Percentiles rank a stretch among this genome's conserved stretches.
Conservation (phyloP, 2,888 invertebrate genomes). For the Pherbina coryleti region DNA sequence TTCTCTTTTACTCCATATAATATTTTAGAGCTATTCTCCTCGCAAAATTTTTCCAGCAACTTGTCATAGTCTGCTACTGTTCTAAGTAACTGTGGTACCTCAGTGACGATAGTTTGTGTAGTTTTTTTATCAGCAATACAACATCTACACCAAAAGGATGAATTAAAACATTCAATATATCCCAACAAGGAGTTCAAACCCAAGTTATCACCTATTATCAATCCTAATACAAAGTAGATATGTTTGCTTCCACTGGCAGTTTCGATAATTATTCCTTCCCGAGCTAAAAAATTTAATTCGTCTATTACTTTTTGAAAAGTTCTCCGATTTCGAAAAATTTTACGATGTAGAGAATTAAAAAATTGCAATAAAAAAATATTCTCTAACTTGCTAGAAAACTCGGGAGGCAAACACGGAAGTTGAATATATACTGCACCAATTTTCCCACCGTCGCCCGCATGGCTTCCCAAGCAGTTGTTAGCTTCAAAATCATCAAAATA, state of each 20-base stretch:
- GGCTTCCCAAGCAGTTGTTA: background rate
- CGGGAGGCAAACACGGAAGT: background rate
- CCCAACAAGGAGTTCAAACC: background rate
- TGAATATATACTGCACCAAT: background rate
- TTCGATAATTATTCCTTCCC: background rate
- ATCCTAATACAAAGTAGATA: background rate
- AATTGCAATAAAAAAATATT: background rate
- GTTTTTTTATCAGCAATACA: background rate
- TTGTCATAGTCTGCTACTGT: background rate
- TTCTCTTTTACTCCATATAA: background rate
- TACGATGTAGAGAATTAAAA: background rate
- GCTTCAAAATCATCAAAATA: background rate
- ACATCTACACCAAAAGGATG: background rate
- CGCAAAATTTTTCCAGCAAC: background rate
- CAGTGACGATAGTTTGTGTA: background rate
- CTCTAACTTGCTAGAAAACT: background rate
- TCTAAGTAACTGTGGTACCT: background rate
- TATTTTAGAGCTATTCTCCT: background rate
- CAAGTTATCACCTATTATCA: conserved; percentile 1
- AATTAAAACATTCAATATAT: background rate
- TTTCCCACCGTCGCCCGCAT: background rate
- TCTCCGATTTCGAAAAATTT: background rate
- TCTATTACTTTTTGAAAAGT: background rate
- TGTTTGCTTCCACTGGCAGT: background rate
- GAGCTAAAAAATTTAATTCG: background rate